Conservation (phyloP, 2,888 invertebrate genomes). For the Amblyjoppa fuscipennis region DNA sequence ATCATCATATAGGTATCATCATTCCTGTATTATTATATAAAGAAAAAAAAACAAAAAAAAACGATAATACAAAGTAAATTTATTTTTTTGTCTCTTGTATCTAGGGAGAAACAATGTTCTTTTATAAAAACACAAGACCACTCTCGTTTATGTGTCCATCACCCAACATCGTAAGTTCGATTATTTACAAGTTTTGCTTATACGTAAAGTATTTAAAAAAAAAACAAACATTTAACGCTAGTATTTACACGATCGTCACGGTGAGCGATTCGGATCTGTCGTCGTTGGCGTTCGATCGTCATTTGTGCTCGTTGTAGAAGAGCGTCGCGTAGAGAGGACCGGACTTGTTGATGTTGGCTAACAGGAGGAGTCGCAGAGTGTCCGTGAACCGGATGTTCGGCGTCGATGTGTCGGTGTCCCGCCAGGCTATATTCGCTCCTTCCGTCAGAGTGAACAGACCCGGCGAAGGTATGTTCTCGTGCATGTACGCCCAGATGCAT, state of each 20-base stretch:
- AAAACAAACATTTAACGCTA: neutral
- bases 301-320: slow-evolving; percentile 79
- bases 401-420: slow-evolving; percentile 90
- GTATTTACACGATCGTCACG: slow-evolving; percentile 15
- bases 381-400: slow-evolving; percentile 92
- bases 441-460: slow-evolving; percentile 88
- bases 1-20: slow-evolving; percentile 75
- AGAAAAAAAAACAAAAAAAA: slow-evolving; percentile 41
- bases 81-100: slow-evolving; percentile 77
- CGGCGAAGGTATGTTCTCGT: slow-evolving; percentile 95
- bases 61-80: slow-evolving; percentile 76
- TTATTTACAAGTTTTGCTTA: slow-evolving; percentile 47
- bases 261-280: neutral
- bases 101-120: slow-evolving; percentile 71
- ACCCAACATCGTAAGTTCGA: slow-evolving; percentile 32
- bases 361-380: slow-evolving; percentile 91
- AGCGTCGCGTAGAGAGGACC: slow-evolving; percentile 89
- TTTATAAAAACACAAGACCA: slow-evolving; percentile 77
- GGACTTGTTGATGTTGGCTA: slow-evolving; percentile 91
- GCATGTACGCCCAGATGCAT: slow-evolving; percentile 95
- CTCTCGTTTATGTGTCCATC: slow-evolving; percentile 61
- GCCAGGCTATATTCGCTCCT: slow-evolving; percentile 87
- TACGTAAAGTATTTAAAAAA: neutral
- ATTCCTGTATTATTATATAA: slow-evolving; percentile 79
- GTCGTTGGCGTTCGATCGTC: slow-evolving; percentile 27